Evolutionary conservation across 2,797 vertebrate genomes (phyloP).

Genomic region (Rhinophrynus dorsalis): DNA sequence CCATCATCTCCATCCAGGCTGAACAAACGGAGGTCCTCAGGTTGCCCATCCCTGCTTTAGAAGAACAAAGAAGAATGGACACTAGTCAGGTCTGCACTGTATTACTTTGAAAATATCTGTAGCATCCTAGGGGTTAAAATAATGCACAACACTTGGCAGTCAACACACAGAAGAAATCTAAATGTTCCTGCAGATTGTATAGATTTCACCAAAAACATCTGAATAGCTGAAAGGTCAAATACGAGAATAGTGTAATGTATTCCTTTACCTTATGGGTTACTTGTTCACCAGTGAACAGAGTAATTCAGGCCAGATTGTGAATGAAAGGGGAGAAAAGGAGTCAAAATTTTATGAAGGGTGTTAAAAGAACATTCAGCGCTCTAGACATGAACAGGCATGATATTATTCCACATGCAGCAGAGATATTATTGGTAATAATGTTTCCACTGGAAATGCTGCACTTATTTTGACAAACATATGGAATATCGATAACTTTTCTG

Average conservation of each 20-base stretch:
- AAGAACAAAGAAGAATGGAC: too few relatives aligned
- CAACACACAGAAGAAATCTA: slow-evolving; percentile 1
- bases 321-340: neutral
- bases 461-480: neutral
- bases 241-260: slow-evolving; percentile 16
- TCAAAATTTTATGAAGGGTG: neutral
- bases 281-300: neutral
- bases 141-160: slow-evolving; percentile 10
- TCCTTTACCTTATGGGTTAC: slow-evolving; percentile 6
- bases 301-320: slow-evolving; percentile 7
- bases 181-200: slow-evolving; percentile 32
- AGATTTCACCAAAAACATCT: slow-evolving; percentile 10
- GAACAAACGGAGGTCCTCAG: too few relatives aligned
- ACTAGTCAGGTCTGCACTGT: neutral
- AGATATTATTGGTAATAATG: slow-evolving; percentile 1
- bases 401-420: neutral
- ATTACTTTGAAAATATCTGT: too few relatives aligned
- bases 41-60: too few relatives aligned
- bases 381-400: neutral
- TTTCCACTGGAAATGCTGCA: neutral
- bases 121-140: too few relatives aligned
- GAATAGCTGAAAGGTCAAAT: slow-evolving; percentile 16
- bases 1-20: too few relatives aligned
- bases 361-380: neutral
- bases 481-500: neutral